phyloP scores from a whole-genome alignment of 1,140 invertebrate genomes.

The Drosophila dunni region DNA sequence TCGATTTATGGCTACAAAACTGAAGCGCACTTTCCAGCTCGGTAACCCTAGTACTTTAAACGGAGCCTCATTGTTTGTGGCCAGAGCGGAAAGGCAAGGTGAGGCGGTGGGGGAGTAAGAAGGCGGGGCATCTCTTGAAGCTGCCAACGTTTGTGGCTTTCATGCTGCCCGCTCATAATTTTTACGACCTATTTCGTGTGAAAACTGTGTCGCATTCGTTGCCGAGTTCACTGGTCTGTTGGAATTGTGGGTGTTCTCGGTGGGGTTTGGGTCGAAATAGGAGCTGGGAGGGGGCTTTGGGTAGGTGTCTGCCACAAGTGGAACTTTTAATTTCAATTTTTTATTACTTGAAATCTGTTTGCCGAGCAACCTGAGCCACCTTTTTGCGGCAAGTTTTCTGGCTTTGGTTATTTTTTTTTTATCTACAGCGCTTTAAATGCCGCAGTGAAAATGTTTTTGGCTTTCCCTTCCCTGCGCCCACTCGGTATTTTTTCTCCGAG shows the following conservation, averaged over 20 bases:
- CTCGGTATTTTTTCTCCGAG: constrained; percentile 12
- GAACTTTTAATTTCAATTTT: constrained; percentile 81
- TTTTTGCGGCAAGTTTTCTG: constrained; percentile 55
- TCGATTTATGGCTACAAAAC: constrained; percentile 14
- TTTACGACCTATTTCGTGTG: constrained; percentile 76
- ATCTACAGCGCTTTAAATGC: constrained; percentile 59
- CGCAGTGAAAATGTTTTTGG: constrained; percentile 70
- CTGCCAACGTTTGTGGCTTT: constrained; percentile 39
- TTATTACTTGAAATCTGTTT: constrained; percentile 79
- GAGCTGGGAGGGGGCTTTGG: not conserved
- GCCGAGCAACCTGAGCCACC: constrained; percentile 53
- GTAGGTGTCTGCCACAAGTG: constrained; percentile 38
- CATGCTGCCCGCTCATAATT: constrained; percentile 64
- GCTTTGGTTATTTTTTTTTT: constrained; percentile 15
- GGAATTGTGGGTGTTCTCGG: not conserved
- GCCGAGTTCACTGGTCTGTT: not conserved
- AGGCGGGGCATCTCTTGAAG: constrained; percentile 3
- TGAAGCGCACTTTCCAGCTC: constrained; percentile 11
- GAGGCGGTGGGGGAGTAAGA: not conserved
- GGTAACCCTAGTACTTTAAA: constrained; percentile 8
- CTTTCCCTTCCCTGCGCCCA: constrained; percentile 7
- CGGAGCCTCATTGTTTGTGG: constrained; percentile 16
- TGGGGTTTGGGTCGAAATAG: constrained; percentile 18
- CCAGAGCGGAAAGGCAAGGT: not conserved
- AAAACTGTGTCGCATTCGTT: constrained; percentile 68